A percentile compares a stretch with the other conserved stretches of the same genome.
phyloP scores from a whole-genome alignment of 2,797 vertebrate species.

The Vireo griseus region DNA sequence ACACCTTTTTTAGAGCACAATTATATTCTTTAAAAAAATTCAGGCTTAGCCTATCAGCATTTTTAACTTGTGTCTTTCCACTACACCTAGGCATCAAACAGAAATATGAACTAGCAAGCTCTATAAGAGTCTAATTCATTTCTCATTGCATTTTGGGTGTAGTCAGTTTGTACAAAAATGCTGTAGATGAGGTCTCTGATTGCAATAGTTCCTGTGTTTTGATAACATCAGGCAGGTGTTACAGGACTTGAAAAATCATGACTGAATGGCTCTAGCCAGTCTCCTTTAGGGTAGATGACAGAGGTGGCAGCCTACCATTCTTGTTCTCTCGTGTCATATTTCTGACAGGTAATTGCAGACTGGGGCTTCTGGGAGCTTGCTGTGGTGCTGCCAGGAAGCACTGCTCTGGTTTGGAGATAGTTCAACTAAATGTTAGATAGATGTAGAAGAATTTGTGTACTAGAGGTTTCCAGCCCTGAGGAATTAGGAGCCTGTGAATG shows the following conservation, averaged over 20 bases:
- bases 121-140: background rate
- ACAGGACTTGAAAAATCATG: background rate
- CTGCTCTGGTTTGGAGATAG: background rate
- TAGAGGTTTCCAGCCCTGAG: background rate
- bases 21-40: background rate
- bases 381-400: background rate
- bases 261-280: background rate
- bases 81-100: background rate
- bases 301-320: background rate
- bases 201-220: background rate
- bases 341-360: background rate
- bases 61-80: background rate
- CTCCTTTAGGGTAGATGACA: background rate
- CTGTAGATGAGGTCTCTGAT: background rate
- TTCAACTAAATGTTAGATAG: background rate
- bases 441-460: background rate
- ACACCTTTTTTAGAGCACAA: background rate
- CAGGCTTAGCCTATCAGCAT: background rate
- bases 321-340: background rate
- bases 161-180: background rate
- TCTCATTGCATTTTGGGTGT: background rate
- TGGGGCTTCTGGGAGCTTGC: background rate
- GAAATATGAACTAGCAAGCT: background rate
- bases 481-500: background rate
- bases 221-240: background rate